Percentiles rank a stretch among this genome's conserved stretches.
phyloP scores from a whole-genome alignment of 1,140 invertebrate genomes.

The Plectus sambesii region DNA sequence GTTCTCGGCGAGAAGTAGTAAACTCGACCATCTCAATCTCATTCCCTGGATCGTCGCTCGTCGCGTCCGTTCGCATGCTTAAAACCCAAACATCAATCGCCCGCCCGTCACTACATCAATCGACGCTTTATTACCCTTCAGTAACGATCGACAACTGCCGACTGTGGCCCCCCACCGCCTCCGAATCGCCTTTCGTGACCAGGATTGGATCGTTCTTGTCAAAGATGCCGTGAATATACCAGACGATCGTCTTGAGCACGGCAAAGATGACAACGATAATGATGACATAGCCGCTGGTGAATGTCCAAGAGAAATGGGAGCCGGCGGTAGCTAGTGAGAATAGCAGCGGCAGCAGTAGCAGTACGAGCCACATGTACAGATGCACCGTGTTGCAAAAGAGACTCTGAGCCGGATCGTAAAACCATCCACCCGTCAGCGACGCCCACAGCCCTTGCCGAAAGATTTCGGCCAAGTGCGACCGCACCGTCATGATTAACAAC shows the following conservation, averaged over 20 bases:
- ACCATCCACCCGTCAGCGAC: slow-evolving; percentile 92
- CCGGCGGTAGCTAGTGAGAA: slow-evolving; percentile 70
- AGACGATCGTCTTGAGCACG: slow-evolving; percentile 74
- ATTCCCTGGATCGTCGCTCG: no score
- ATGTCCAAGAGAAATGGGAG: slow-evolving; percentile 53
- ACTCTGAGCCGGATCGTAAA: slow-evolving; percentile 91
- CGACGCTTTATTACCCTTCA: no score
- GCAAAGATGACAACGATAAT: slow-evolving; percentile 68
- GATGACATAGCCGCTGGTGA: slow-evolving; percentile 75
- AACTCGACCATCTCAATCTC: no score
- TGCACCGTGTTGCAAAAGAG: slow-evolving; percentile 97
- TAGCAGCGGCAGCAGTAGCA: slow-evolving; percentile 36
- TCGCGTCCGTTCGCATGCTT: no score
- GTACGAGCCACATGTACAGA: slow-evolving; percentile 87
- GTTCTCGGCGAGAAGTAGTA: no score
- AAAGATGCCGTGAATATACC: slow-evolving; percentile 82
- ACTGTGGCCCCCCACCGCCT: neutral
- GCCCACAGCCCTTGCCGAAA: slow-evolving; percentile 95
- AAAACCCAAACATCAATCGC: no score
- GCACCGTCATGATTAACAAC: slow-evolving; percentile 71
- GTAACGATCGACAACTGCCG: slow-evolving; percentile 1
- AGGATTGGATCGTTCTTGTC: slow-evolving; percentile 75
- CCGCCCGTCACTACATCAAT: no score
- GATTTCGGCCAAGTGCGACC: slow-evolving; percentile 91
- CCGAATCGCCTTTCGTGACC: slow-evolving; percentile 2